Evolutionary conservation across 2,888 invertebrate genomes (phyloP).

Genomic region (Mythimna vitellina): DNA sequence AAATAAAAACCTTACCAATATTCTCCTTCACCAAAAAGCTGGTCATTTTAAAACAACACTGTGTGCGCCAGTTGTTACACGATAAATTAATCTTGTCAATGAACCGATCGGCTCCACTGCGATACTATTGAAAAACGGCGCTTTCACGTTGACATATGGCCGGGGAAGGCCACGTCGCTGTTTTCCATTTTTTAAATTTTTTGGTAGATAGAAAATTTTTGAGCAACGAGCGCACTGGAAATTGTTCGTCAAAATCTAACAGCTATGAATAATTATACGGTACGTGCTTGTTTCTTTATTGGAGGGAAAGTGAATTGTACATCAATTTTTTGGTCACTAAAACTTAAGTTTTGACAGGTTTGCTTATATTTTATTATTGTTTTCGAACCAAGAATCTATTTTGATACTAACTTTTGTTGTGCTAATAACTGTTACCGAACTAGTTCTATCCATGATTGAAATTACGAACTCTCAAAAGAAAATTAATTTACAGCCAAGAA

Average conservation of each 20-base stretch:
- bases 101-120: conserved; percentile 75
- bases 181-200: conserved; percentile 62
- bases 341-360: background rate
- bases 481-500: background rate
- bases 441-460: background rate
- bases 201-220: conserved; percentile 53
- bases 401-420: background rate
- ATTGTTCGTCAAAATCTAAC: conserved; percentile 25
- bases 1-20: conserved; percentile 31
- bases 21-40: conserved; percentile 32
- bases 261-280: conserved; percentile 27
- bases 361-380: background rate
- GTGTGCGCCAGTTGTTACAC: conserved; percentile 79
- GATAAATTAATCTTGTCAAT: conserved; percentile 85
- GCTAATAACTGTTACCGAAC: background rate
- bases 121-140: conserved; percentile 79
- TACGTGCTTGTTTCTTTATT: conserved; percentile 21
- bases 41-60: conserved; percentile 61
- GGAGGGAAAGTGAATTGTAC: background rate
- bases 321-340: background rate
- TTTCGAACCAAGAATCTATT: background rate
- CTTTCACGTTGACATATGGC: conserved; percentile 73
- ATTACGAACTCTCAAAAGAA: background rate
- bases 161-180: conserved; percentile 60
- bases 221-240: conserved; percentile 9